These are phyloP conservation scores for Agrenia bidenticulata DNA, from an alignment of 2,888 invertebrate species.

Conservation along the genomic window DNA sequence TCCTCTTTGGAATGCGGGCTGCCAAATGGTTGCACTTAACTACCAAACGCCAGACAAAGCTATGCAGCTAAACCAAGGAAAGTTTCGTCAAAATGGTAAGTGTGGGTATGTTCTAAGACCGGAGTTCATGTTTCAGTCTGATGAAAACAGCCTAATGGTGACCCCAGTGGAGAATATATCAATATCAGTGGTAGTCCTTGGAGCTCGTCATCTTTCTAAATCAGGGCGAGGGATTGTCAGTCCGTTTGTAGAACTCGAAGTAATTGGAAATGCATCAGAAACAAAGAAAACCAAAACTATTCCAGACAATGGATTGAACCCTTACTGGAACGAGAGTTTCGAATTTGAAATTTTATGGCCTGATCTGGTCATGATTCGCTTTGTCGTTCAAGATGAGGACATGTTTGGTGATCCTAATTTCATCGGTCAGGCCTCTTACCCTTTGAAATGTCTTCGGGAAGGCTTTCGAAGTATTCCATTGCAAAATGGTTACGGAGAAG, in stretches of 20 bases:
- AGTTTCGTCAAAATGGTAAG: slow-evolving; percentile 86
- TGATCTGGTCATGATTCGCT: slow-evolving; percentile 78
- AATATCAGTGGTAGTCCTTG: slow-evolving; percentile 65
- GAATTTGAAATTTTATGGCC: slow-evolving; percentile 81
- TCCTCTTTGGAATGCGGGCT: slow-evolving; percentile 92
- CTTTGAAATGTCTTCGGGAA: slow-evolving; percentile 73
- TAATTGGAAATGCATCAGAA: slow-evolving; percentile 72
- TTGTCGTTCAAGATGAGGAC: slow-evolving; percentile 91
- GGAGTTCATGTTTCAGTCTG: slow-evolving; percentile 72
- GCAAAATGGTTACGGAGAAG: slow-evolving; percentile 87
- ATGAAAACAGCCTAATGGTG: slow-evolving; percentile 20
- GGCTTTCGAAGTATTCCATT: slow-evolving; percentile 91
- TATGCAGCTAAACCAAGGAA: slow-evolving; percentile 94
- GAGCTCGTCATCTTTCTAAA: slow-evolving; percentile 83
- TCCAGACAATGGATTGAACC: slow-evolving; percentile 93
- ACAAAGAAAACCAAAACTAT: slow-evolving; percentile 83
- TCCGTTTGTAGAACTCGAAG: slow-evolving; percentile 89
- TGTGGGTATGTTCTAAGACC: slow-evolving; percentile 81
- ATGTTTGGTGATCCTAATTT: slow-evolving; percentile 96
- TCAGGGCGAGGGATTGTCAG: slow-evolving; percentile 77
- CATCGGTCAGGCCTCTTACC: slow-evolving; percentile 92
- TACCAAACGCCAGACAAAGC: slow-evolving; percentile 93
- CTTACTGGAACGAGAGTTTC: slow-evolving; percentile 85
- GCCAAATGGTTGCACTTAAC: slow-evolving; percentile 96
- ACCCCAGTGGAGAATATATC: slow-evolving; percentile 26